Evolutionary conservation across 2,888 invertebrate species (phyloP), one percentile per base, ranked within the genome.

Genomic region (Phengaris arion): DNA sequence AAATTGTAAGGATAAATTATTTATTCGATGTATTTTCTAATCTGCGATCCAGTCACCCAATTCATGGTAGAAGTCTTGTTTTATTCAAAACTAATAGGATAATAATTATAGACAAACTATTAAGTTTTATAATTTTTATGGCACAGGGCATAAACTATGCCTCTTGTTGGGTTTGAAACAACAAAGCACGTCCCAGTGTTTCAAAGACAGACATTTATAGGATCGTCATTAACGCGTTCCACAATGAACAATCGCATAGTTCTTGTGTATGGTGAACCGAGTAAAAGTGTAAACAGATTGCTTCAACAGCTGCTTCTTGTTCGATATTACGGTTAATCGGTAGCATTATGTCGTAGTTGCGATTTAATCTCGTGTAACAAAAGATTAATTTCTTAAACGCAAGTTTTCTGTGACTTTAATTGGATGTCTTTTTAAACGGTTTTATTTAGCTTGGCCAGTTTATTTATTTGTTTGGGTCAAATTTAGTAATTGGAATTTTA

Each of bases 221-320:
- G 79, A 82, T 82, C 77, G 81, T 80, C 82, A 83, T 81, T 84
- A 82, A 81, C 80, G 79, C 83, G 82, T 81, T 83, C 83, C 86
- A 87, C 87, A 85, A 85, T 86, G 87, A 88, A 91, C 88, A 91
- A 90, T 90, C 86, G 83, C 85, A 85, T 85, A 86, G 82, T 88
- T 88, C 87, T 89, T 89, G 84, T 87, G 82, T 86, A 84, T 35
- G 64, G 64, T 64, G 35, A 64, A 83, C 86, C 84, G 84, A 87
- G 85, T 86, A 85, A 86, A 86, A 86, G 86, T 88, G 87, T 89
- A 87, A 48, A 52, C 22, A 51, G 15, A 22, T 70, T 70, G 70
- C 51, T 22, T 51, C 70, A 70, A 70, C 70, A 48, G 70, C 51
- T 70, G 70, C 52, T 52, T 48, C 70, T 70, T 9, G 15, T 70